Conservation (phyloP, 2,888 invertebrate genomes). For the Pyrrhia umbra region DNA sequence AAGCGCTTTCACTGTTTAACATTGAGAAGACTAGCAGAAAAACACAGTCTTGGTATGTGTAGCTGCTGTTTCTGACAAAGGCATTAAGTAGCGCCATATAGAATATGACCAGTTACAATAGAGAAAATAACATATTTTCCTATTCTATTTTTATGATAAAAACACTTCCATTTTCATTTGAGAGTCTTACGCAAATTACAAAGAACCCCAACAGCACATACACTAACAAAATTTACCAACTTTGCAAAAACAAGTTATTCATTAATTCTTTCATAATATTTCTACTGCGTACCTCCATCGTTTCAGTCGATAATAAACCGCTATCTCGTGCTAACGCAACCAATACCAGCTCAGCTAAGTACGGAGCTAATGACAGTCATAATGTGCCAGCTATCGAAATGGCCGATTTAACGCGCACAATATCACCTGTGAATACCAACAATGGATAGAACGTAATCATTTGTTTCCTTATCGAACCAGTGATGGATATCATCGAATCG, state of each 20-base stretch:
- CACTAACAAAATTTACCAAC: background rate
- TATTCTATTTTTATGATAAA: background rate
- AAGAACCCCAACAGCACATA: constrained; percentile 8
- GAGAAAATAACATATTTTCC: too few species aligned
- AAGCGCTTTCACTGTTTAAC: too few species aligned
- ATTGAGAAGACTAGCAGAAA: too few species aligned
- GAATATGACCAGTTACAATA: too few species aligned
- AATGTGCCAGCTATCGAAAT: constrained; percentile 28
- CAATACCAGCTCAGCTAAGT: constrained; percentile 27
- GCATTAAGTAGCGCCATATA: too few species aligned
- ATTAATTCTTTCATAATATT: constrained; percentile 27
- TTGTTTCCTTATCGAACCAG: constrained; percentile 35
- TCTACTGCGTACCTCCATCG: constrained; percentile 26
- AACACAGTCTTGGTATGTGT: too few species aligned
- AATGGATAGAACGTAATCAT: constrained; percentile 30
- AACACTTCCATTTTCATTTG: background rate
- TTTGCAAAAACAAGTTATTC: constrained; percentile 32
- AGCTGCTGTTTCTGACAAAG: too few species aligned
- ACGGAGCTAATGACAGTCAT: constrained; percentile 47
- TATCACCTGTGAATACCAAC: constrained; percentile 26
- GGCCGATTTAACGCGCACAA: constrained; percentile 24
- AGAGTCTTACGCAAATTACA: constrained; percentile 1
- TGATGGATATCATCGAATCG: constrained; percentile 40
- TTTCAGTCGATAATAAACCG: constrained; percentile 31
- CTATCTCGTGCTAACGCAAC: constrained; percentile 33